These are phyloP conservation scores for Spisula solida DNA, from an alignment of 2,888 invertebrate genomes.

Conservation along the genomic window DNA sequence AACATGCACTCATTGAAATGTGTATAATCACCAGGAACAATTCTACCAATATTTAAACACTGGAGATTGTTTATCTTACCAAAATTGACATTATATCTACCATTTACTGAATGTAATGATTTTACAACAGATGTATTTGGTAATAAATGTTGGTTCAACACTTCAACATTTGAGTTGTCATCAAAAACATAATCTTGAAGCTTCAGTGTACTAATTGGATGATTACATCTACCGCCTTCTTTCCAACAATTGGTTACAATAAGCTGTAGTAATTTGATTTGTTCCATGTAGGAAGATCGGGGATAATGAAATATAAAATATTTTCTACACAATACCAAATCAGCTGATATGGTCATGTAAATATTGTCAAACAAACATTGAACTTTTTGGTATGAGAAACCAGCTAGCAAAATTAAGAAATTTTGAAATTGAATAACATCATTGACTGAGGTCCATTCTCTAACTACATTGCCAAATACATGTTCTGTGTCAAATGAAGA, in stretches of 20 bases:
- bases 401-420: background rate
- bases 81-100: background rate
- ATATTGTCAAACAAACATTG: background rate
- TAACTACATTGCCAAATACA: background rate
- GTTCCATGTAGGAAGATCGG: background rate
- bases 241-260: background rate
- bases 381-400: background rate
- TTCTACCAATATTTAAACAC: constrained; percentile 5
- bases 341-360: background rate
- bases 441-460: background rate
- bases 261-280: background rate
- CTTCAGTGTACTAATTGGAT: background rate
- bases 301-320: background rate
- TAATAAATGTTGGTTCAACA: background rate
- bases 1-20: background rate
- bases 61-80: background rate
- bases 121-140: background rate
- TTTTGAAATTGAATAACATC: background rate
- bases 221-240: background rate
- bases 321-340: background rate
- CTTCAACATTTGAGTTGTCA: background rate
- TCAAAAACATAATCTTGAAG: background rate
- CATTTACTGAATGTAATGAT: background rate
- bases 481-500: background rate
- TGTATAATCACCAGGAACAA: background rate